phyloP scores from a whole-genome alignment of 2,888 invertebrate genomes.

The Drosophila sordidapex region DNA sequence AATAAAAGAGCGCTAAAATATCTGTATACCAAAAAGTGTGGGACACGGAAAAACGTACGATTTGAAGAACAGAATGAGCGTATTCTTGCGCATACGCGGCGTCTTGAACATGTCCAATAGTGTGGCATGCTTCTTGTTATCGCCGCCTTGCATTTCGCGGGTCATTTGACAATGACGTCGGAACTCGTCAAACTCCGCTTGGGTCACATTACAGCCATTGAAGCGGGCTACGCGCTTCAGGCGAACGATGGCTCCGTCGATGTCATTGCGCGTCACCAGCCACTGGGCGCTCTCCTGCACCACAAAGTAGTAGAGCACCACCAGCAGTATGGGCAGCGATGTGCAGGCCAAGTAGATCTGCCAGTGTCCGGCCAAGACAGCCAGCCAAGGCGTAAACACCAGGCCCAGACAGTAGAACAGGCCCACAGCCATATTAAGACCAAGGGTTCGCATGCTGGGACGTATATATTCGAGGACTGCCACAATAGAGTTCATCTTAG shows the following conservation, averaged over 20 bases:
- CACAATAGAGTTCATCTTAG: slow-evolving; percentile 16
- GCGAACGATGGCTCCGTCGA: slow-evolving; percentile 86
- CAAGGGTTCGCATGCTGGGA: slow-evolving; percentile 87
- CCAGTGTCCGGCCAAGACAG: slow-evolving; percentile 86
- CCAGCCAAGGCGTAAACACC: slow-evolving; percentile 86
- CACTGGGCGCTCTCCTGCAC: slow-evolving; percentile 88
- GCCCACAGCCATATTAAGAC: slow-evolving; percentile 87
- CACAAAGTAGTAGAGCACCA: slow-evolving; percentile 86
- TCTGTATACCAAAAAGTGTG: not conserved
- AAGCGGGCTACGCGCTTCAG: slow-evolving; percentile 86
- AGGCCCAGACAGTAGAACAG: slow-evolving; percentile 87
- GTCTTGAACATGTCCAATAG: slow-evolving; percentile 86
- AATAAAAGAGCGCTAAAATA: slow-evolving; percentile 3
- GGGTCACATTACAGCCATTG: slow-evolving; percentile 85
- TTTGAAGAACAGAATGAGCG: slow-evolving; percentile 87
- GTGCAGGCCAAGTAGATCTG: slow-evolving; percentile 86
- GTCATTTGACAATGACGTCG: slow-evolving; percentile 84
- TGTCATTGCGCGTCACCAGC: slow-evolving; percentile 86
- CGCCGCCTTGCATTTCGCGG: slow-evolving; percentile 80
- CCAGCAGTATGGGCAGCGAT: slow-evolving; percentile 86
- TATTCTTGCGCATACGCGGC: slow-evolving; percentile 86
- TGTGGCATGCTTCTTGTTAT: slow-evolving; percentile 81
- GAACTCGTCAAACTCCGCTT: slow-evolving; percentile 84
- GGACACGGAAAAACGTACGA: slow-evolving; percentile 85
- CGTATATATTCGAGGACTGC: slow-evolving; percentile 87